Conservation (phyloP, 2,888 invertebrate genomes). For the Alloscopus bannaensis region DNA sequence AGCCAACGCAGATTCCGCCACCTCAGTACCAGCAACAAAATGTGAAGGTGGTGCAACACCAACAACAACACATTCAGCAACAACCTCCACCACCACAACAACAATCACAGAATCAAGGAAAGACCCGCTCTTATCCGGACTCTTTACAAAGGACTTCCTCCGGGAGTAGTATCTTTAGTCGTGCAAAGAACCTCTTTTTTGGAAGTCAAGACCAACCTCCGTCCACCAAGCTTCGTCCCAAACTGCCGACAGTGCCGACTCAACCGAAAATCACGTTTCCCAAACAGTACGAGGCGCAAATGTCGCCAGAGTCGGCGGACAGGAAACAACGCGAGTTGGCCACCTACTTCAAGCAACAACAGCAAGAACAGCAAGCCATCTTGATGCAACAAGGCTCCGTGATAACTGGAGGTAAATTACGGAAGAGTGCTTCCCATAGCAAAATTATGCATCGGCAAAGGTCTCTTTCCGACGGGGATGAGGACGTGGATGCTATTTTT, state of each 20-base stretch:
- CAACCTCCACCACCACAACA: slow-evolving; percentile 36
- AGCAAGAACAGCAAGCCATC: slow-evolving; percentile 36
- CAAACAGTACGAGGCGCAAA: slow-evolving; percentile 88
- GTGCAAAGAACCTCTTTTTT: slow-evolving; percentile 70
- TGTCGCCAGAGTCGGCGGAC: slow-evolving; percentile 82
- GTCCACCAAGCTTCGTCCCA: slow-evolving; percentile 76
- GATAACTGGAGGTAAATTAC: slow-evolving; percentile 57
- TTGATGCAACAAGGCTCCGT: slow-evolving; percentile 3
- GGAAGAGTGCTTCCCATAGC: slow-evolving; percentile 75
- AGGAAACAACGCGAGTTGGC: slow-evolving; percentile 85
- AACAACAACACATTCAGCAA: neutral
- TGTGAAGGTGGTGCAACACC: neutral
- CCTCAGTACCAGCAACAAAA: slow-evolving; percentile 29
- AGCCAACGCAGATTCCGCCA: neutral
- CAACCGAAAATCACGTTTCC: slow-evolving; percentile 78
- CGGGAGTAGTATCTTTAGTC: slow-evolving; percentile 73
- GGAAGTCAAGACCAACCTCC: slow-evolving; percentile 76
- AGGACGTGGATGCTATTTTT: slow-evolving; percentile 90
- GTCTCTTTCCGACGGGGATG: slow-evolving; percentile 76
- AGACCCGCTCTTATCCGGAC: slow-evolving; percentile 56
- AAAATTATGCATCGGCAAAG: slow-evolving; percentile 71
- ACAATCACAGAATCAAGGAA: slow-evolving; percentile 9
- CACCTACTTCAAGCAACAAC: slow-evolving; percentile 79
- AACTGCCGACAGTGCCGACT: slow-evolving; percentile 60
- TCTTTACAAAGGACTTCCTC: slow-evolving; percentile 73